Conservation (phyloP, 2,888 invertebrate species). For the Troilus luridus region DNA sequence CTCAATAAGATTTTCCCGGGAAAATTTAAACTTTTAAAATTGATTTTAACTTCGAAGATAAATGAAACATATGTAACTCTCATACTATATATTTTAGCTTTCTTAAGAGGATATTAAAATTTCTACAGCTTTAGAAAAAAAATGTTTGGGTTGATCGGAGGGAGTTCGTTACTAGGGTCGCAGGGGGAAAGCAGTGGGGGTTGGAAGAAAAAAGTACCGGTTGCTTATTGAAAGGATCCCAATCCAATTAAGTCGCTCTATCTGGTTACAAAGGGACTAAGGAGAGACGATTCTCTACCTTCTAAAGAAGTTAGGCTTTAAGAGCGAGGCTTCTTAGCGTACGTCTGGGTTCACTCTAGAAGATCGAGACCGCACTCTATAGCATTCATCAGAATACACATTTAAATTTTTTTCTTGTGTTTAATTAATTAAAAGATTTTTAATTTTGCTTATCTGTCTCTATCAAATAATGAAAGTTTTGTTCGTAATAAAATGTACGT, state of each 20-base stretch:
- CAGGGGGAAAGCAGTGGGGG: neutral
- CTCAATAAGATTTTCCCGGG: too few relatives aligned
- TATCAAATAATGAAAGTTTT: too few relatives aligned
- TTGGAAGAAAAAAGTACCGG: neutral
- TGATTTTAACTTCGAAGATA: too few relatives aligned
- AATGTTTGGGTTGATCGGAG: slow-evolving; percentile 15
- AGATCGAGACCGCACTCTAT: accelerated
- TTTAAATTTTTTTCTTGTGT: too few relatives aligned
- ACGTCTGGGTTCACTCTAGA: neutral
- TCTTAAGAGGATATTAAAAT: neutral
- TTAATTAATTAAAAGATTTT: too few relatives aligned
- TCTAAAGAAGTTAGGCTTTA: neutral
- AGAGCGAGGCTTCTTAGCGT: neutral
- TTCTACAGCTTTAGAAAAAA: neutral
- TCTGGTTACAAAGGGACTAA: slow-evolving; percentile 19
- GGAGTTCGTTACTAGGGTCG: neutral
- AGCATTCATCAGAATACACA: neutral
- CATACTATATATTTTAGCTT: neutral
- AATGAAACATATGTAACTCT: too few relatives aligned
- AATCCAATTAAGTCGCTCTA: slow-evolving; percentile 39
- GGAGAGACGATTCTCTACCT: neutral
- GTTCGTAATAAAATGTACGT: too few relatives aligned
- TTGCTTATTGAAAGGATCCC: slow-evolving; percentile 15
- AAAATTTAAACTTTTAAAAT: too few relatives aligned
- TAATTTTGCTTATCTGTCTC: too few relatives aligned